Base-by-base conservation (phyloP, 2,888 invertebrate genomes). In the Apomyelois bistriatella region DNA sequence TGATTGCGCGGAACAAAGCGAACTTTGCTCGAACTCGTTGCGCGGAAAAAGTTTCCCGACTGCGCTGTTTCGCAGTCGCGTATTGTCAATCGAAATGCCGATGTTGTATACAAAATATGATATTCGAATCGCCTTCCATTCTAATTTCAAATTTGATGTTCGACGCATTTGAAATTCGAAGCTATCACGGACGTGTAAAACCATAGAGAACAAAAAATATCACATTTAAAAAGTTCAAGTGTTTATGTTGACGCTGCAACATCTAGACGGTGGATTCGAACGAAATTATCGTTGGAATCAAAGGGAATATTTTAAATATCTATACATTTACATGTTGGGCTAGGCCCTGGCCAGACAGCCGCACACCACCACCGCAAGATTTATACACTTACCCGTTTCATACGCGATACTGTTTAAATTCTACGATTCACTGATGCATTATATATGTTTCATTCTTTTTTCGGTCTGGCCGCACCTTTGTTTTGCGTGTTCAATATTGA, bases 281-380 rank as follows among this genome's bases (percentile, higher is more conserved):
- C 80, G 75, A 85, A 88, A 89, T 90, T 89, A 90, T 88, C 88
- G 83, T 88, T 76, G 75, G 82, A 82, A 90, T 90, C 90, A 91
- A 91, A 91, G 89, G 81, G 89, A 90, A 90, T 89, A 90, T 89
- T 88, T 90, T 83, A 86, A 88, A 89, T 85, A 83, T 81, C 78
- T 85, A 84, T 80, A 84, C 81, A 84, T 78, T 81, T 76, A 74
- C 78, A 79, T 70, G 52, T 43, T 15, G 69, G 74, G 74, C 71
- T 74, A 75, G 76, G 74, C 74, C 60, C 66, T 61, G 71, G 59
- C 84, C 86, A 86, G 87, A 86, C 88, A 71, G 75, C 69, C 80
- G 66, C 80, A 73, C 76, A 76, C 78, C 74, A 70, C 73, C 70
- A 60, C 74, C 77, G 72, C 73, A 86, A 88, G 89, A 89, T 87